Conservation (phyloP, 2,797 vertebrate species). For the Melanogrammus aeglefinus region DNA sequence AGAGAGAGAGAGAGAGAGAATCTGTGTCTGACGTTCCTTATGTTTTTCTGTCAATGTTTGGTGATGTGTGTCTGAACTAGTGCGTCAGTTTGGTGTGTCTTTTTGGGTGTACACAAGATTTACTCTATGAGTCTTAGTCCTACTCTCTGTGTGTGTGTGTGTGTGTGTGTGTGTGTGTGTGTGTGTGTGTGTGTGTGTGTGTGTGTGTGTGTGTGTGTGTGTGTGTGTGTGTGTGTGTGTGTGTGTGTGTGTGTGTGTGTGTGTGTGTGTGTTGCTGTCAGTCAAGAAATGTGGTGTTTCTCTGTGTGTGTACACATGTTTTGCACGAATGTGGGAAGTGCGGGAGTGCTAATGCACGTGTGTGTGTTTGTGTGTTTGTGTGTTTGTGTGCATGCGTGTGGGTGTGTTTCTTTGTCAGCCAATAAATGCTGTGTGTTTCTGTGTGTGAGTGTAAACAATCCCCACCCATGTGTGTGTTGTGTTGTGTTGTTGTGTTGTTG, state of each 20-base stretch:
- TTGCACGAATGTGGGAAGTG: too few species aligned
- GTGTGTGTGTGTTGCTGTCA: too few species aligned
- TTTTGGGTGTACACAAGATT: too few species aligned
- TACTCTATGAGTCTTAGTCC: too few species aligned
- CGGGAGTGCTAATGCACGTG: conserved; percentile 7
- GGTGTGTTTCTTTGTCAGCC: neutral
- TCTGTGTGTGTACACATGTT: too few species aligned
- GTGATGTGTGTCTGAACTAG: neutral
- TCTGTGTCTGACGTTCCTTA: conserved; percentile 29
- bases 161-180: too few species aligned
- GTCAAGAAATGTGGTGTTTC: too few species aligned
- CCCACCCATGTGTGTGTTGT: conserved; percentile 14
- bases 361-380: neutral
- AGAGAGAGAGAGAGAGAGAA: conserved; percentile 20
- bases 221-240: neutral
- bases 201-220: neutral
- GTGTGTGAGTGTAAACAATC: neutral
- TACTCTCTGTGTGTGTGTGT: neutral
- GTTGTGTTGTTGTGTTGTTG: conserved; percentile 41
- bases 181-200: too few species aligned
- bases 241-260: too few species aligned
- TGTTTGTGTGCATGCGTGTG: conserved; percentile 3
- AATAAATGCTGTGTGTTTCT: neutral
- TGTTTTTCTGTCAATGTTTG: conserved; percentile 22
- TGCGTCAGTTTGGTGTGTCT: too few species aligned